Evolutionary conservation across 2,113 vertebrate species (phyloP).

Genomic region (Baryphthengus martii): DNA sequence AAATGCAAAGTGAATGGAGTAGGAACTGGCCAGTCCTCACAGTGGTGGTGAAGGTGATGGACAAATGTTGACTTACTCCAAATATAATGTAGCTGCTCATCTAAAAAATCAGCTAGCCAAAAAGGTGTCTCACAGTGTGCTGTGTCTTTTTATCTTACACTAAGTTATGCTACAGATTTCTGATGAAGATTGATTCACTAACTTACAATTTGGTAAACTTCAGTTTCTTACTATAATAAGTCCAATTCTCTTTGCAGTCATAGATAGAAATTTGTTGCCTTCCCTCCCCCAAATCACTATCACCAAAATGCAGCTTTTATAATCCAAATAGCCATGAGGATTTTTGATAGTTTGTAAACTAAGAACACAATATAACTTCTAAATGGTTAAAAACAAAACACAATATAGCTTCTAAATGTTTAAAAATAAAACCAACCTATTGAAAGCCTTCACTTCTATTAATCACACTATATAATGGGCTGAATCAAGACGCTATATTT

Average conservation of each 20-base stretch:
- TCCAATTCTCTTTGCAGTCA: background rate
- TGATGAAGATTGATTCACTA: background rate
- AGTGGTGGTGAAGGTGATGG: background rate
- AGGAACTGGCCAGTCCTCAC: background rate
- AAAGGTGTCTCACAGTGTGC: fast-evolving
- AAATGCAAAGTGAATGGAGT: background rate
- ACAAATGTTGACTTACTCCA: background rate
- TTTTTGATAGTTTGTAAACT: background rate
- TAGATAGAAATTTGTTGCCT: background rate
- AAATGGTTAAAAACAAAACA: constrained; percentile 6
- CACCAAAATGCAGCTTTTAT: background rate
- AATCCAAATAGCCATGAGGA: background rate
- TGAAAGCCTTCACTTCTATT: constrained; percentile 58
- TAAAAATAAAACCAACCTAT: background rate
- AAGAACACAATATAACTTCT: background rate
- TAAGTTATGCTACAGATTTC: background rate
- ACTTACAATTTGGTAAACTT: background rate
- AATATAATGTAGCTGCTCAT: background rate
- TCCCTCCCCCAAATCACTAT: background rate
- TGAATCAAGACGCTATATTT: constrained; percentile 61
- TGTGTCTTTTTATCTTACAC: background rate
- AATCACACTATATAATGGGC: constrained; percentile 37
- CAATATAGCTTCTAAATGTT: background rate
- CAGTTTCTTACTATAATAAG: background rate
- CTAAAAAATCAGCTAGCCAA: background rate